Conservation (phyloP, 2,888 invertebrate genomes). For the Acanthosoma haemorrhoidale region DNA sequence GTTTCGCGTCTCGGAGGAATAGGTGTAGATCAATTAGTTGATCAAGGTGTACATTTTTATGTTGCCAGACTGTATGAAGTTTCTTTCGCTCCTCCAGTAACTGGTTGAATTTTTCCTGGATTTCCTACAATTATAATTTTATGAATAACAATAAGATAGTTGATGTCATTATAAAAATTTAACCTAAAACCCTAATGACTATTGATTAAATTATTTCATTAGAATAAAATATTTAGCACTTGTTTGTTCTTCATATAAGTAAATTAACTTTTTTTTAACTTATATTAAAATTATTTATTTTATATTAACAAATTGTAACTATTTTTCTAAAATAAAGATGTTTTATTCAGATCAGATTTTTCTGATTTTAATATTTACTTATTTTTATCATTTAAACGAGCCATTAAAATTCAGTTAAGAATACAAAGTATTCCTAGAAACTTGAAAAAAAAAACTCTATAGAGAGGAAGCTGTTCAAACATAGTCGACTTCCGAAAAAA, state of each 20-base stretch:
- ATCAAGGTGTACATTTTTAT: conserved; percentile 80
- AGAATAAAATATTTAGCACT: too few relatives aligned
- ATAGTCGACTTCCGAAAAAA: background rate
- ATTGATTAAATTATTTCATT: background rate
- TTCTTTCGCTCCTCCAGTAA: conserved; percentile 72
- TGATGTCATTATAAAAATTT: background rate
- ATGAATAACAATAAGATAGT: background rate
- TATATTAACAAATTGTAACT: too few relatives aligned
- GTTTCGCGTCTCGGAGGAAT: conserved; percentile 89
- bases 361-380: too few relatives aligned
- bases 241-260: too few relatives aligned
- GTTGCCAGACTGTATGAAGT: conserved; percentile 79
- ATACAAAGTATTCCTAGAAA: too few relatives aligned
- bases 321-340: too few relatives aligned
- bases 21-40: conserved; percentile 90
- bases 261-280: too few relatives aligned
- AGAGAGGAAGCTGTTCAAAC: background rate
- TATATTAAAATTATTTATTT: too few relatives aligned
- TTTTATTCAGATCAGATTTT: too few relatives aligned
- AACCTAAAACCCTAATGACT: background rate
- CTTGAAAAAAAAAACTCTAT: background rate
- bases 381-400: too few relatives aligned
- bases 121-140: conserved; percentile 52
- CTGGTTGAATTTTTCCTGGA: conserved; percentile 71
- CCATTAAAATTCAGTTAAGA: too few relatives aligned